Evolutionary conservation across 2,113 vertebrate species (phyloP).

Genomic region (Trichomycterus rosablanca): DNA sequence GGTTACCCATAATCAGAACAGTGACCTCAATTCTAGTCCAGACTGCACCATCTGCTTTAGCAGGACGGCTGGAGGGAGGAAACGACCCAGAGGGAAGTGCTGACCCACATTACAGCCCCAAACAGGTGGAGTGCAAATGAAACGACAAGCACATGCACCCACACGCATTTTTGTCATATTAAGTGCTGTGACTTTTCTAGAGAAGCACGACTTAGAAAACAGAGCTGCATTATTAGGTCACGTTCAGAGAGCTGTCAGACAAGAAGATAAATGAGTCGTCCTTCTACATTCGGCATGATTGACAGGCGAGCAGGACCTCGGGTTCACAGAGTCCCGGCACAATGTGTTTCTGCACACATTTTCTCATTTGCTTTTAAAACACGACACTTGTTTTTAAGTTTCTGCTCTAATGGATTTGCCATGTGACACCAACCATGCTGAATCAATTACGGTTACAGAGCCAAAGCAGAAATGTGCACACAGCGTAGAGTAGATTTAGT

Average conservation of each 20-base stretch:
- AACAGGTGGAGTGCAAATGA: background rate
- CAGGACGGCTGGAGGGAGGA: background rate
- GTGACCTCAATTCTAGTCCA: conserved; percentile 29
- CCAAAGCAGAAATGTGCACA: background rate
- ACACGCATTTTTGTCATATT: too few species aligned
- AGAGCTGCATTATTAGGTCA: background rate
- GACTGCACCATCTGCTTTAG: conserved; percentile 39
- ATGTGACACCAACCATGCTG: background rate
- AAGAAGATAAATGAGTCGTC: conserved; percentile 7
- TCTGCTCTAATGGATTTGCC: too few species aligned
- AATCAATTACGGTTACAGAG: background rate
- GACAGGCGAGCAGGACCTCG: background rate
- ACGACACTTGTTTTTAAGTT: too few species aligned
- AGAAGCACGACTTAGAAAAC: background rate
- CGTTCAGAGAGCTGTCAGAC: background rate
- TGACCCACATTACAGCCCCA: conserved; percentile 30
- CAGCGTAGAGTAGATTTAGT: too few species aligned
- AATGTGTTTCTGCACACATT: background rate
- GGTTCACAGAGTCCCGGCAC: background rate
- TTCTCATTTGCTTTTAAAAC: too few species aligned
- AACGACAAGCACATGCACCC: conserved; percentile 17
- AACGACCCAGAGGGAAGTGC: conserved; percentile 24
- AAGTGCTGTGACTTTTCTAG: too few species aligned
- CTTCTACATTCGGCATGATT: background rate
- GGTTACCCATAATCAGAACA: conserved; percentile 15